These are phyloP conservation scores for Pachymerium ferrugineum DNA, from an alignment of 2,888 invertebrate species.

Conservation along the genomic window DNA sequence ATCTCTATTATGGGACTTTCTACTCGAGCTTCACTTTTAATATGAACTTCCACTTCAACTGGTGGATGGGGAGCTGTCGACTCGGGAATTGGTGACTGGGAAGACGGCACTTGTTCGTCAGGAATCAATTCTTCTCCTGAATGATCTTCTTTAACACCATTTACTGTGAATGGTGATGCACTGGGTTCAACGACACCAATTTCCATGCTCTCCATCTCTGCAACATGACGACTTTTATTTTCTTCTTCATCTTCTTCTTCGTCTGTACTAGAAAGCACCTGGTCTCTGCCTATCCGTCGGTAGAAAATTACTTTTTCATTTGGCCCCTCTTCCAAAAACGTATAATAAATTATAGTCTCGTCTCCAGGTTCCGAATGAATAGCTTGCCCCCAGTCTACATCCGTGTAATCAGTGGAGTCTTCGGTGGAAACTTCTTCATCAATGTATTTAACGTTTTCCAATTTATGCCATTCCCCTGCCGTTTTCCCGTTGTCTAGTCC, in stretches of 20 bases:
- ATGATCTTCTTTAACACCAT: neutral
- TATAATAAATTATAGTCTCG: constrained; percentile 19
- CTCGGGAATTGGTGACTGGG: too few relatives aligned
- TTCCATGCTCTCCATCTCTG: constrained; percentile 29
- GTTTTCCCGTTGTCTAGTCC: neutral
- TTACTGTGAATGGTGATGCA: neutral
- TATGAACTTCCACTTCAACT: neutral
- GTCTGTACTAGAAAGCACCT: neutral
- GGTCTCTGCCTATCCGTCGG: neutral
- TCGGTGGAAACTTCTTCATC: constrained; percentile 31
- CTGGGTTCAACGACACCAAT: neutral
- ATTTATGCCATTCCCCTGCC: constrained; percentile 1
- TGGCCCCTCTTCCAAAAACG: constrained; percentile 19
- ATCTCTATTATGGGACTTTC: neutral
- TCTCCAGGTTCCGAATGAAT: neutral
- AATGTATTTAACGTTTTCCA: constrained; percentile 29
- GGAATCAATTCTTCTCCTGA: neutral
- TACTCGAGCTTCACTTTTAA: neutral
- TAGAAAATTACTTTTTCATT: constrained; percentile 29
- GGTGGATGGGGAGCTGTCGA: neutral
- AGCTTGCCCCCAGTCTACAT: constrained; percentile 31
- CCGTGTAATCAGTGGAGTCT: constrained; percentile 28
- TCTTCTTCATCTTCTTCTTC: neutral
- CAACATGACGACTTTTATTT: neutral
- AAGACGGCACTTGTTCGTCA: too few relatives aligned